These are phyloP conservation scores for Gopherus flavomarginatus DNA, from an alignment of 2,113 vertebrate genomes.

Conservation along the genomic window DNA sequence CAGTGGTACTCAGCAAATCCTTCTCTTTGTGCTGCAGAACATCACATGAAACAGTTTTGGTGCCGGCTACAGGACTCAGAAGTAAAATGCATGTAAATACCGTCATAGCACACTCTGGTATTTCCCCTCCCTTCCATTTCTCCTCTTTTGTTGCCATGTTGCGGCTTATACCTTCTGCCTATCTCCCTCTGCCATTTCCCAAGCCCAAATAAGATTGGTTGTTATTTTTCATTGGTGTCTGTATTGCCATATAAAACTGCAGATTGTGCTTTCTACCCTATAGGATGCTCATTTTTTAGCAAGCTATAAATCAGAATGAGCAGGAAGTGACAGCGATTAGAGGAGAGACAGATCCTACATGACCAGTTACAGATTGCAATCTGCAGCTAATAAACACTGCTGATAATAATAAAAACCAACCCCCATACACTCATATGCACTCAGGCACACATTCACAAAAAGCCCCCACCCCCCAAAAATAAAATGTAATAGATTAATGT, in stretches of 20 bases:
- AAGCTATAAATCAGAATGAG: slow-evolving; percentile 14
- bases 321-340: slow-evolving; percentile 14
- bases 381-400: not conserved
- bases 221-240: slow-evolving; percentile 26
- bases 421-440: not conserved
- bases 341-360: not conserved
- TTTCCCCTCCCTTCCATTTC: not conserved
- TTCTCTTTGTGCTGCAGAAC: not conserved
- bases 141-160: not conserved
- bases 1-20: not conserved
- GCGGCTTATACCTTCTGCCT: not conserved
- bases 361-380: slow-evolving; percentile 20
- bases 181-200: not conserved
- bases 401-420: not conserved
- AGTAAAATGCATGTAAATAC: not conserved
- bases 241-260: slow-evolving; percentile 11
- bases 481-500: not conserved
- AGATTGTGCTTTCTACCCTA: not conserved
- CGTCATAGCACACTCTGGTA: not conserved
- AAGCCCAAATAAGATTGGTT: not conserved
- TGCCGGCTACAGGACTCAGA: not conserved
- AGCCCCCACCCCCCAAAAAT: accelerated
- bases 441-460: not conserved
- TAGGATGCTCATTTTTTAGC: not conserved
- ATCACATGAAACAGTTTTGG: not conserved